phyloP scores from a whole-genome alignment of 2,888 invertebrate species.

The Leptopterna dolabrata region DNA sequence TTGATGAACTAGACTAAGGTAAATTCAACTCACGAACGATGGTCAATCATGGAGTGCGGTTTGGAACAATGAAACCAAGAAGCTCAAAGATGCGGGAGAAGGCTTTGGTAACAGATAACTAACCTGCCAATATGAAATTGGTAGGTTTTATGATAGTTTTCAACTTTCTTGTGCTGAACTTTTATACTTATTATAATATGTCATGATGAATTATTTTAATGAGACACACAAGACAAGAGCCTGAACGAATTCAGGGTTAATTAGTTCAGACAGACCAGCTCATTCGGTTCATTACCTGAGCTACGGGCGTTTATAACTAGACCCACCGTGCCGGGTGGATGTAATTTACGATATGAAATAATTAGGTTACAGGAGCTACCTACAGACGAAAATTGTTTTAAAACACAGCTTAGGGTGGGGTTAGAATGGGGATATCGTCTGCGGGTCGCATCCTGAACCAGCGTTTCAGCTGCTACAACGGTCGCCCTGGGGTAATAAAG shows the following conservation, averaged over 20 bases:
- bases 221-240: too few relatives aligned
- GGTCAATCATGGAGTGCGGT: too few relatives aligned
- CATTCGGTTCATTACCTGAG: not conserved
- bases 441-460: not conserved
- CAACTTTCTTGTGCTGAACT: too few relatives aligned
- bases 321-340: not conserved
- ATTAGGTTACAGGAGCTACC: not conserved
- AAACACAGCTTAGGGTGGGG: not conserved
- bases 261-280: not conserved
- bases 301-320: not conserved
- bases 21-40: too few relatives aligned
- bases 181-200: too few relatives aligned
- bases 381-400: not conserved
- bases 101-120: too few relatives aligned
- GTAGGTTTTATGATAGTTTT: too few relatives aligned
- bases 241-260: not conserved
- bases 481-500: not conserved
- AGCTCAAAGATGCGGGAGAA: too few relatives aligned
- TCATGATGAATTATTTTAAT: too few relatives aligned
- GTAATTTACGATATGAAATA: slow-evolving; percentile 8
- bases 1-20: too few relatives aligned
- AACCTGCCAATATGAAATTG: too few relatives aligned
- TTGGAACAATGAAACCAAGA: too few relatives aligned
- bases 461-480: not conserved
- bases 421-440: not conserved